Evolutionary conservation across 2,888 invertebrate genomes (phyloP).

Genomic region (Chymomyza fuscimana): DNA sequence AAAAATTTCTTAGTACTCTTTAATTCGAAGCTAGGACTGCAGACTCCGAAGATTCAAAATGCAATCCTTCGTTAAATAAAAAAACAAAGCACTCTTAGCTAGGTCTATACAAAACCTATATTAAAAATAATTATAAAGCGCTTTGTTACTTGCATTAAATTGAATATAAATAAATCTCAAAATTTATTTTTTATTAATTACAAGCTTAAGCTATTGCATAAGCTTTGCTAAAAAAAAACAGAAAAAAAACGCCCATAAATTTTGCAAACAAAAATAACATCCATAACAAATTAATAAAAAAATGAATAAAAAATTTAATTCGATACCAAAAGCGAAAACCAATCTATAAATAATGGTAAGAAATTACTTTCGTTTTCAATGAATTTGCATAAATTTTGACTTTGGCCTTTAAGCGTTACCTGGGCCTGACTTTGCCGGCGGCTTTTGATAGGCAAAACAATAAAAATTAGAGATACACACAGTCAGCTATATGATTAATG

Average conservation of each 20-base stretch:
- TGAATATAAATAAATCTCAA: not conserved
- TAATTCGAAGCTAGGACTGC: too few species aligned
- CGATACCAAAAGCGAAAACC: conserved; percentile 2
- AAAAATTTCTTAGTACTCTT: too few species aligned
- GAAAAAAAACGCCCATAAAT: conserved; percentile 19
- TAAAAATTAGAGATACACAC: conserved; percentile 25
- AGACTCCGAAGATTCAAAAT: too few species aligned
- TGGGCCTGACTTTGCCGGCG: conserved; percentile 18
- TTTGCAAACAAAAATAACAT: not conserved
- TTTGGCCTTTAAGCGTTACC: conserved; percentile 14
- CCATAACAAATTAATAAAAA: conserved; percentile 12
- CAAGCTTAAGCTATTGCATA: conserved; percentile 28
- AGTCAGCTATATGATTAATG: not conserved
- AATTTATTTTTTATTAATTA: not conserved
- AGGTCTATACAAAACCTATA: too few species aligned
- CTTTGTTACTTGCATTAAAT: not conserved
- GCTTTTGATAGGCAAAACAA: conserved; percentile 34
- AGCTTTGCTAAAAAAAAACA: conserved; percentile 22
- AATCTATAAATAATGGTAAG: conserved; percentile 12
- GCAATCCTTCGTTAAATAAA: too few species aligned
- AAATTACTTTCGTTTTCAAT: conserved; percentile 66
- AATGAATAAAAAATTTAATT: not conserved
- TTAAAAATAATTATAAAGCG: not conserved
- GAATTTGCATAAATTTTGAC: conserved; percentile 63
- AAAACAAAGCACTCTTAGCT: too few species aligned